These are phyloP conservation scores for Strix occidentalis DNA, from an alignment of 2,797 vertebrate genomes.

Conservation along the genomic window DNA sequence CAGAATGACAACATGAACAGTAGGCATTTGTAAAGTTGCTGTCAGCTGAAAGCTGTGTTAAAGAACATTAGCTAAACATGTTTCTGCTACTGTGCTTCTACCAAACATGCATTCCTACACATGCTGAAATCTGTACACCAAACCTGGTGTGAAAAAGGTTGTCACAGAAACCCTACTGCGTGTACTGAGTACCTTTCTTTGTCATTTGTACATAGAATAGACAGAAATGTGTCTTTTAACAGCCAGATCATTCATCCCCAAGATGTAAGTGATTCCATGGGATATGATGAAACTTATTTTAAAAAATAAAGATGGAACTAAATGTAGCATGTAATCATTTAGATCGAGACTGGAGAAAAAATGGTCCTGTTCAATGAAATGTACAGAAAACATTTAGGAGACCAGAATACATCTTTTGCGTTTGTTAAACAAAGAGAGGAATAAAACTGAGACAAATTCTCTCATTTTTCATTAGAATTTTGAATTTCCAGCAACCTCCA, in stretches of 20 bases:
- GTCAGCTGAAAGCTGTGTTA: not conserved
- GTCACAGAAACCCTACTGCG: not conserved
- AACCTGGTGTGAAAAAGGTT: not conserved
- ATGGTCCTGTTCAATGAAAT: not conserved
- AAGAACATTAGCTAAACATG: not conserved
- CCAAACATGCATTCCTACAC: not conserved
- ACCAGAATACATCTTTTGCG: not conserved
- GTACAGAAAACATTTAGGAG: not conserved
- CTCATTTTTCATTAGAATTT: not conserved
- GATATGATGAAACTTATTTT: not conserved
- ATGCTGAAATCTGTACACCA: accelerated
- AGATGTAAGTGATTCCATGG: not conserved
- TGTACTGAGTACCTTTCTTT: not conserved
- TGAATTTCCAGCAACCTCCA: not conserved
- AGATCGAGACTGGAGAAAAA: not conserved
- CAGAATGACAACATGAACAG: not conserved
- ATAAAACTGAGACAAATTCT: not conserved
- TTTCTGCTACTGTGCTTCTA: not conserved
- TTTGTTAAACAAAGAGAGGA: not conserved
- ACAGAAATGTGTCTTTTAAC: not conserved
- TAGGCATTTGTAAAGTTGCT: not conserved
- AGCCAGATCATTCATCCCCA: not conserved
- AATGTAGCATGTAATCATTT: not conserved
- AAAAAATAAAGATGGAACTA: not conserved
- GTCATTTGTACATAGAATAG: not conserved